Base-by-base conservation (phyloP, 2,113 vertebrate species). In the Trichomycterus rosablanca region DNA sequence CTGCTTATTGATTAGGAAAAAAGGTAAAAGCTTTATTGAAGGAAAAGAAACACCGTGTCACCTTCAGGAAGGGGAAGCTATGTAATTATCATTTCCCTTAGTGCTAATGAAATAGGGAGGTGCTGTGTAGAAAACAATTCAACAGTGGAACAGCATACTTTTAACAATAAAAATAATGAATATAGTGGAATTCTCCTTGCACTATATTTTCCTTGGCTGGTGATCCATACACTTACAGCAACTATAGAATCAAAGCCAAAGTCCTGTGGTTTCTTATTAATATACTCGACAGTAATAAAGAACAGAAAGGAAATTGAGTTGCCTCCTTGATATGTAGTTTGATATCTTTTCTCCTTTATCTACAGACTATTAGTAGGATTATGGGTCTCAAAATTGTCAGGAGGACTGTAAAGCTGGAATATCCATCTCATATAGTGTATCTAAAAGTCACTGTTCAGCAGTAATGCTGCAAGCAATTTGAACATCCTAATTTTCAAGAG, bases 1-100 rank as follows among this genome's bases (percentile, higher is more conserved):
- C 73, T 72, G 68, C 73, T 78, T 85, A 88, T 88, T 83, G 87
- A 88, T 87, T 81, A 74, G 34, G 42, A 74, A 71, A 20, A 34
- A 76, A 59, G 42, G 19, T 53, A 55, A 53, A 54, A 42, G 19
- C 64, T 34, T 19, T 32, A 35, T 35, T 15, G 48, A 63, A 30
- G 30, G 32, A 73, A 75, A 75, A 16, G 35, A 62, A 73, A 72
- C 78, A n/a, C n/a, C n/a, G 66, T 75, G 75, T 70, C 63, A 68
- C 71, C 77, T 79, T 74, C 67, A 77, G 76, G 76, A 77, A 62
- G 39, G 70, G 70, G n/a, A n/a, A 81, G 82, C 71, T 65, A 67
- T 63, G 32, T 78, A 77, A 45, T 59, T 45, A 53, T 67, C 49
- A 34, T 52, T 73, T 20, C 24, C 24, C 43, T 48, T 14, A 30